These are phyloP conservation scores for Mystacornis crossleyi DNA, from an alignment of 2,113 vertebrate genomes.

Conservation along the genomic window DNA sequence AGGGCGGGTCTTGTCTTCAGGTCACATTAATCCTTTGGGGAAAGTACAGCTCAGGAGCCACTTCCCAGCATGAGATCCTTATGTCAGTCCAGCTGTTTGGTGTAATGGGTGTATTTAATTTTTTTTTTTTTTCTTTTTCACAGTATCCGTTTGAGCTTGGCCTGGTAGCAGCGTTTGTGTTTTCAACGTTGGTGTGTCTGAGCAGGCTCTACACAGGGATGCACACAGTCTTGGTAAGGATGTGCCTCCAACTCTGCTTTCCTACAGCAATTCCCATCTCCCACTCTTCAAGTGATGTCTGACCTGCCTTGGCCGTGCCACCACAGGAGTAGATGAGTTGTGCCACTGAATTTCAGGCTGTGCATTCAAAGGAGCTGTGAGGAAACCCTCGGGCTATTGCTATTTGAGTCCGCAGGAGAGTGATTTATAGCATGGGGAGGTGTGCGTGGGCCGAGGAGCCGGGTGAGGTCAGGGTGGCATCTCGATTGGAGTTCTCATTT, in stretches of 20 bases:
- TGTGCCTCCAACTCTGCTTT: not conserved
- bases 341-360: not conserved
- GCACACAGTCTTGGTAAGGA: constrained; percentile 94
- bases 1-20: fast-evolving
- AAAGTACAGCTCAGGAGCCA: not conserved
- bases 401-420: not conserved
- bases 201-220: constrained; percentile 95
- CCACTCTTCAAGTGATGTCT: fast-evolving
- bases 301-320: fast-evolving
- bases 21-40: not conserved
- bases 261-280: not conserved
- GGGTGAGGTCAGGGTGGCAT: not conserved
- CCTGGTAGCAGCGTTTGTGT: constrained; percentile 76
- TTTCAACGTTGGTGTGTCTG: constrained; percentile 89
- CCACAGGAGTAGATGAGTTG: fast-evolving
- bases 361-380: not conserved
- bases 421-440: not conserved
- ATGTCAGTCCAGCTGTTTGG: not conserved
- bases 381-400: not conserved
- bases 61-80: not conserved
- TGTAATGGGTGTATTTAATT: not conserved
- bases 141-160: constrained; percentile 90
- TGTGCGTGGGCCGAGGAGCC: not conserved
- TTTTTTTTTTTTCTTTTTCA: not conserved
- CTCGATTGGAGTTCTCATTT: not conserved